Percentiles rank a stretch among this genome's conserved stretches.
Evolutionary conservation across 2,113 vertebrate genomes (phyloP).

Genomic region (Balaeniceps rex): DNA sequence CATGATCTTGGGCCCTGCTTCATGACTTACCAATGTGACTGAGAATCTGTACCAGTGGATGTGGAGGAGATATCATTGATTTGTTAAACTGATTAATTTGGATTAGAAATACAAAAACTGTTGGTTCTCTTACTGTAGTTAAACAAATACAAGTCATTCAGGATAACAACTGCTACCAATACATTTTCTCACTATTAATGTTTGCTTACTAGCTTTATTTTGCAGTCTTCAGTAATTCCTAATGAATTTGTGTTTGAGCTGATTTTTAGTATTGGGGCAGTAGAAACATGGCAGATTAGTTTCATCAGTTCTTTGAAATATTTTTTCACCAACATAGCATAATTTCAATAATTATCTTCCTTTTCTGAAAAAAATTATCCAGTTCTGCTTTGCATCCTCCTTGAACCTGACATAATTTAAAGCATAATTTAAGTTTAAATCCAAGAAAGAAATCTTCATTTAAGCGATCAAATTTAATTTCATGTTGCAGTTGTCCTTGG

Average conservation of each 20-base stretch:
- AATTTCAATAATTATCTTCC: background rate
- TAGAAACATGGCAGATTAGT: background rate
- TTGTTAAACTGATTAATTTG: background rate
- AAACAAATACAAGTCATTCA: background rate
- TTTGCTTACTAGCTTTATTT: background rate
- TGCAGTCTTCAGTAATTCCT: background rate
- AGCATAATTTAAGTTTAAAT: background rate
- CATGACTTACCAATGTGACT: background rate
- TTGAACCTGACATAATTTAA: background rate
- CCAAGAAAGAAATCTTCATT: background rate
- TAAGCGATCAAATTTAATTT: background rate
- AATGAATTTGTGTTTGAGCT: background rate
- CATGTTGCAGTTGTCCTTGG: background rate
- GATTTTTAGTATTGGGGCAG: background rate
- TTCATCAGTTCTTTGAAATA: background rate
- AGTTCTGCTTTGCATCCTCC: background rate
- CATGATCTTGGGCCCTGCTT: background rate
- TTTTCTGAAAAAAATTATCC: background rate
- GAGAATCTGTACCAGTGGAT: background rate
- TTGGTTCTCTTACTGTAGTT: background rate
- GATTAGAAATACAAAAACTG: background rate
- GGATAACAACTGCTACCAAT: background rate
- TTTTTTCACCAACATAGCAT: background rate
- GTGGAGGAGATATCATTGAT: background rate
- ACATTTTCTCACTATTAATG: background rate